These are phyloP conservation scores for Torymus auratus DNA, from an alignment of 2,888 invertebrate species.

Conservation along the genomic window DNA sequence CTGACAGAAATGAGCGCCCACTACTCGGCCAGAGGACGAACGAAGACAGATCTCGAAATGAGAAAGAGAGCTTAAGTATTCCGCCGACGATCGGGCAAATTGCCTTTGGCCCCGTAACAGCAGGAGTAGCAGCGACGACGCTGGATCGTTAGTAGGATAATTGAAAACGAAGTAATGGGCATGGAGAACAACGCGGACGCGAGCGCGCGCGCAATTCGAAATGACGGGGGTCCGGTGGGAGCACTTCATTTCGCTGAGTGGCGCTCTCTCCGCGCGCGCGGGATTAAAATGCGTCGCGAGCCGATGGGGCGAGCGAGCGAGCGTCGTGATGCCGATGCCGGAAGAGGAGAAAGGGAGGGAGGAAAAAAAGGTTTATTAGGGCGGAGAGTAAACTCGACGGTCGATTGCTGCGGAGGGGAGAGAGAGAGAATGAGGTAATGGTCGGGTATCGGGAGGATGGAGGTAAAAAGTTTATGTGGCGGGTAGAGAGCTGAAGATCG, in stretches of 20 bases:
- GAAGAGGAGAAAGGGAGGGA: too few species aligned
- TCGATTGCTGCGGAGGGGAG: not conserved
- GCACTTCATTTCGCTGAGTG: constrained; percentile 33
- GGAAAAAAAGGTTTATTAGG: constrained; percentile 8
- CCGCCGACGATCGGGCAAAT: constrained; percentile 62
- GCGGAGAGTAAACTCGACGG: not conserved
- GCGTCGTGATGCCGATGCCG: not conserved
- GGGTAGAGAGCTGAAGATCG: too few species aligned
- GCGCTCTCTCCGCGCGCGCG: not conserved
- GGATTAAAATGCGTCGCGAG: constrained; percentile 12
- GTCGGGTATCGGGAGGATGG: too few species aligned
- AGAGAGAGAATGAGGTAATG: not conserved
- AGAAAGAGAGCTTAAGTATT: constrained; percentile 58
- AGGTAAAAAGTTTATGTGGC: too few species aligned
- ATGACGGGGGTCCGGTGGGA: constrained; percentile 43
- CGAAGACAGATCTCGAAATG: constrained; percentile 33
- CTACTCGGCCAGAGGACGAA: too few species aligned
- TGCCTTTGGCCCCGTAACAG: constrained; percentile 58
- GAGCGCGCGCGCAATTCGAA: constrained; percentile 45
- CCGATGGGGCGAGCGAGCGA: not conserved
- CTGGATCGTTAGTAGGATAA: constrained; percentile 62
- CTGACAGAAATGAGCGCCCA: not conserved
- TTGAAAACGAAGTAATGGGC: constrained; percentile 63
- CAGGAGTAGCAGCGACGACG: constrained; percentile 45
- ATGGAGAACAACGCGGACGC: constrained; percentile 23